Evolutionary conservation across 1,140 invertebrate species (phyloP), one percentile per base, ranked within the genome.

Genomic region (Harpegnathos saltator): DNA sequence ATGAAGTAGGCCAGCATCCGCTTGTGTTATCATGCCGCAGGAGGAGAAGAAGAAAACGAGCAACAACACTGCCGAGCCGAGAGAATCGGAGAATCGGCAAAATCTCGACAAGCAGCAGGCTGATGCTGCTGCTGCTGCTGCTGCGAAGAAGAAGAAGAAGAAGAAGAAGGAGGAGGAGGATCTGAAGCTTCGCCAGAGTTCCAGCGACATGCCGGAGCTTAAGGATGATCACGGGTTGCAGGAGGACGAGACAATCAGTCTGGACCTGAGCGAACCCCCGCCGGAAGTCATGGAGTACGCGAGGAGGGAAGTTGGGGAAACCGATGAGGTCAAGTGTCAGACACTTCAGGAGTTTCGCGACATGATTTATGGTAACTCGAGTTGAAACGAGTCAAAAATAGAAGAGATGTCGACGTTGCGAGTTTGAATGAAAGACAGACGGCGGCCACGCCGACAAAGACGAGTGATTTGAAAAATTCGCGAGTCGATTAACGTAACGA

Each of bases 361-460:
- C 89, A 96, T 97, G 94, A 97, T 98, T 89, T 97, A 96, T 91
- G 96, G 97, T 97, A 94, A 94, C 94, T 90, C 5, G 11, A 52
- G 19, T 52, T 62, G 44, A 15, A 7, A 38, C 48, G 33, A 33
- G 3, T 29, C n/a, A 24, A 19, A 68, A 26, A 73, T 44, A 19
- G 17, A 14, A 44, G 17, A 54, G 17, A 14, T 65, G 19, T 77
- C 7, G 14, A 50, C 26, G 3, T 14, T 44, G 5, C 9, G 15
- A 72, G 33, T 22, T 71, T 7, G 26, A 14, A 15, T 1, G 5
- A 44, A 44, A 44, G 0, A 44, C 38, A 11, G 11, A 9, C 0
- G 11, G 38, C 11, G 38, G 3, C 4, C 0, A 3, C 29, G 1
- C 29, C 1, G 29, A 9, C 7, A 9, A 44, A 9, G 11, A 44